Evolutionary conservation across 2,113 vertebrate genomes (phyloP).

Genomic region (Lophochroa leadbeateri): DNA sequence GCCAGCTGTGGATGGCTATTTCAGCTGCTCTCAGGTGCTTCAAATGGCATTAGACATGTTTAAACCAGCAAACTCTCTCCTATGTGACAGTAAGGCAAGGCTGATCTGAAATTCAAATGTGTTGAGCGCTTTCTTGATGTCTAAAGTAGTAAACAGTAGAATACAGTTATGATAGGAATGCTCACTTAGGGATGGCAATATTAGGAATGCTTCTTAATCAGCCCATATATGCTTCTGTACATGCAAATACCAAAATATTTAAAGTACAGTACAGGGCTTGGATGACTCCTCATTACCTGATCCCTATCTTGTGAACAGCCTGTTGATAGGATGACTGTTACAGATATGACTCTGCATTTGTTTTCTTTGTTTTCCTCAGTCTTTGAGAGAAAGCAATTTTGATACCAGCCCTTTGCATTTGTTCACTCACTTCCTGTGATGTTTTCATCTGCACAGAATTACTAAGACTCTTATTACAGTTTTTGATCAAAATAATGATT

Average conservation of each 20-base stretch:
- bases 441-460: not conserved
- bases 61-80: not conserved
- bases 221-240: not conserved
- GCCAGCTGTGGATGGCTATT: not conserved
- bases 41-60: not conserved
- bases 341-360: not conserved
- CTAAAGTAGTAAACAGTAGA: not conserved
- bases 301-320: not conserved
- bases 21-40: not conserved
- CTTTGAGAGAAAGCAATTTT: not conserved
- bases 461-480: not conserved
- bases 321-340: not conserved
- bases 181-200: not conserved
- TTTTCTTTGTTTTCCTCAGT: not conserved
- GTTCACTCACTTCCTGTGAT: not conserved
- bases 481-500: not conserved
- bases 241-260: not conserved
- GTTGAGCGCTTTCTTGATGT: not conserved
- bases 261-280: not conserved
- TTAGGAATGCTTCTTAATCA: not conserved
- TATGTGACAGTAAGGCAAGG: not conserved
- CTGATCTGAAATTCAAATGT: not conserved
- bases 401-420: not conserved
- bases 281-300: not conserved
- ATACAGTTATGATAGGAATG: not conserved